phyloP scores from a whole-genome alignment of 1,140 invertebrate species.

The Drosophila pallidifrons region DNA sequence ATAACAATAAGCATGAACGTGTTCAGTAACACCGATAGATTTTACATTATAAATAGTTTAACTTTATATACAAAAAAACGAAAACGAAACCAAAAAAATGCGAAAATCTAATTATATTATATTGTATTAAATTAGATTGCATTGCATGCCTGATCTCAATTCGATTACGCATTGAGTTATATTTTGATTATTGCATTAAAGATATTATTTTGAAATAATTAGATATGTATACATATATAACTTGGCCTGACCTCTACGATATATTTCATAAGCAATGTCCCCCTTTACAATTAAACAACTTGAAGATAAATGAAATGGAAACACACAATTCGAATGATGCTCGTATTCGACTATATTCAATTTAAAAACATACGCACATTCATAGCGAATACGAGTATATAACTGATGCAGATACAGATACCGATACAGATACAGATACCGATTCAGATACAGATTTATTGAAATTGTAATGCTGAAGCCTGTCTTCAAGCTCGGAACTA shows the following conservation, averaged over 20 bases:
- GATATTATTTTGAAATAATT: neutral
- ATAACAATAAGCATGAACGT: conserved; percentile 52
- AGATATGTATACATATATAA: neutral
- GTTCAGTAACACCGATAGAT: conserved; percentile 40
- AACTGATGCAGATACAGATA: neutral
- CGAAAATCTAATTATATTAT: neutral
- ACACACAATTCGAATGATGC: neutral
- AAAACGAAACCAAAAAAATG: neutral
- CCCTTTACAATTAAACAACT: neutral
- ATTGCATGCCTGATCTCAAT: neutral
- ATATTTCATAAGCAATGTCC: conserved; percentile 23
- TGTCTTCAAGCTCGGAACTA: conserved; percentile 23
- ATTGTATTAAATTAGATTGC: too few species aligned
- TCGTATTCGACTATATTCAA: neutral
- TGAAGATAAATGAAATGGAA: neutral
- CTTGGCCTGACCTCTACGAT: neutral
- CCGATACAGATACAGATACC: neutral
- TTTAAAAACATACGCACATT: conserved; percentile 5
- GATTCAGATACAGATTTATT: conserved; percentile 3
- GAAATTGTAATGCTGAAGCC: conserved; percentile 31
- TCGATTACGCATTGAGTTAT: neutral
- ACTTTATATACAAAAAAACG: neutral
- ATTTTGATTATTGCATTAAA: neutral
- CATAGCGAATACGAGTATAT: conserved; percentile 1
- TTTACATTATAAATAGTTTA: conserved; percentile 19